Conservation (phyloP, 2,797 vertebrate genomes). For the Lutjanus campechanus region DNA sequence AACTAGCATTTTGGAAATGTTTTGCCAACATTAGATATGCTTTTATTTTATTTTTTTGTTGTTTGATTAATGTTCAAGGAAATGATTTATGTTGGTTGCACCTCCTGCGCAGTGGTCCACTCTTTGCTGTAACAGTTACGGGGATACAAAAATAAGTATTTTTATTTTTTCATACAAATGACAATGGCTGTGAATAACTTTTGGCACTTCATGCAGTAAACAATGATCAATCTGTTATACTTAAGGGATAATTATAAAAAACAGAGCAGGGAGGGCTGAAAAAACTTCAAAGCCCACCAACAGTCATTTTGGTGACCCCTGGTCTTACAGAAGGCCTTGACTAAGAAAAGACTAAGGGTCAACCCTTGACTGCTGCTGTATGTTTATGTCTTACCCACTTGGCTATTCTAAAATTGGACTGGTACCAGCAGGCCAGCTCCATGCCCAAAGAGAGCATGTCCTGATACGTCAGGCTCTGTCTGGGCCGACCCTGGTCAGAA, state of each 20-base stretch:
- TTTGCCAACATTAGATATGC: conserved; percentile 78
- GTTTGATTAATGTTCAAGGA: conserved; percentile 61
- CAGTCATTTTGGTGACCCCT: conserved; percentile 42
- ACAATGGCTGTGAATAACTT: conserved; percentile 68
- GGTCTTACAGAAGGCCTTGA: conserved; percentile 40
- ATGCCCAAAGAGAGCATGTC: conserved; percentile 65
- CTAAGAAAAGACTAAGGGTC: conserved; percentile 61
- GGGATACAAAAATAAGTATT: conserved; percentile 45
- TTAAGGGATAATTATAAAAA: conserved; percentile 36
- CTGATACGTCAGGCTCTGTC: conserved; percentile 49
- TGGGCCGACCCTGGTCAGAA: conserved; percentile 49
- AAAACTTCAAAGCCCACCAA: conserved; percentile 35
- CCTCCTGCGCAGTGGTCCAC: conserved; percentile 44
- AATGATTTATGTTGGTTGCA: conserved; percentile 49
- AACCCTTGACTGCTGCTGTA: conserved; percentile 63
- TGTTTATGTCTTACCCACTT: conserved; percentile 73
- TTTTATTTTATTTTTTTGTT: conserved; percentile 59
- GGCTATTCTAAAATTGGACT: conserved; percentile 69
- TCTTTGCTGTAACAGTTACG: conserved; percentile 50
- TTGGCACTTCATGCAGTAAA: conserved; percentile 75
- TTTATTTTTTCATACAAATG: conserved; percentile 41
- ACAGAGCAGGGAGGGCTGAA: conserved; percentile 34
- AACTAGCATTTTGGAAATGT: conserved; percentile 69
- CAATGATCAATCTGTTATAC: conserved; percentile 57
- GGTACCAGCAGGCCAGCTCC: conserved; percentile 50